Conservation (phyloP, 2,797 vertebrate genomes). For the Helarctos malayanus region DNA sequence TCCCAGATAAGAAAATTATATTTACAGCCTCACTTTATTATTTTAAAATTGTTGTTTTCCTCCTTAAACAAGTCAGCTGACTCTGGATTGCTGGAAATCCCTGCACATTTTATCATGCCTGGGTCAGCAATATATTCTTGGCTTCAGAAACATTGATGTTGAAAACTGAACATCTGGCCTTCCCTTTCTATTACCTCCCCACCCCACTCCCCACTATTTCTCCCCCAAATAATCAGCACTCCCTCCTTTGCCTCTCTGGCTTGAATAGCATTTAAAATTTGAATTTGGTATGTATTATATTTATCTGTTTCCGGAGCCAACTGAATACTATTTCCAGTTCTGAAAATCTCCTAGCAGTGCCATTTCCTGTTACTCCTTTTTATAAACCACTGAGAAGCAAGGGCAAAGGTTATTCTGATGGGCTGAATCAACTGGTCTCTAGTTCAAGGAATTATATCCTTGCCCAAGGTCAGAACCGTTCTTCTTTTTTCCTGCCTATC, state of each 20-base stretch:
- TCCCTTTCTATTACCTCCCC: conserved; percentile 14
- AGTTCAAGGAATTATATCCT: conserved; percentile 56
- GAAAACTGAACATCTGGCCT: conserved; percentile 82
- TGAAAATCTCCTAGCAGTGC: conserved; percentile 67
- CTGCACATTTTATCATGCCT: conserved; percentile 70
- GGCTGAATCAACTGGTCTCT: conserved; percentile 59
- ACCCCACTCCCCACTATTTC: background rate
- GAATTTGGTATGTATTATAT: conserved; percentile 59
- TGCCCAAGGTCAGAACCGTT: background rate
- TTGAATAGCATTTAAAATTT: conserved; percentile 71
- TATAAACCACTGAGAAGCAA: conserved; percentile 76
- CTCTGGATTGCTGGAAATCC: conserved; percentile 71
- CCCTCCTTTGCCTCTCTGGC: conserved; percentile 71
- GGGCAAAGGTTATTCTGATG: conserved; percentile 76
- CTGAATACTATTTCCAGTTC: conserved; percentile 70
- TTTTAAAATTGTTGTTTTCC: conserved; percentile 74
- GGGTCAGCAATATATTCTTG: conserved; percentile 78
- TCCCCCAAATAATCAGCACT: conserved; percentile 68
- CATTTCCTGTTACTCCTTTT: conserved; percentile 76
- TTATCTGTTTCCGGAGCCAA: conserved; percentile 68
- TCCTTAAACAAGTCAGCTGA: conserved; percentile 66
- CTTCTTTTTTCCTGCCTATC: background rate
- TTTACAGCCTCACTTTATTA: conserved; percentile 68
- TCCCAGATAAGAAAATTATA: conserved; percentile 72
- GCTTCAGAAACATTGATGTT: conserved; percentile 65